Base-by-base conservation (phyloP, 1,140 invertebrate species). In the Pygmarrhopalites habei region DNA sequence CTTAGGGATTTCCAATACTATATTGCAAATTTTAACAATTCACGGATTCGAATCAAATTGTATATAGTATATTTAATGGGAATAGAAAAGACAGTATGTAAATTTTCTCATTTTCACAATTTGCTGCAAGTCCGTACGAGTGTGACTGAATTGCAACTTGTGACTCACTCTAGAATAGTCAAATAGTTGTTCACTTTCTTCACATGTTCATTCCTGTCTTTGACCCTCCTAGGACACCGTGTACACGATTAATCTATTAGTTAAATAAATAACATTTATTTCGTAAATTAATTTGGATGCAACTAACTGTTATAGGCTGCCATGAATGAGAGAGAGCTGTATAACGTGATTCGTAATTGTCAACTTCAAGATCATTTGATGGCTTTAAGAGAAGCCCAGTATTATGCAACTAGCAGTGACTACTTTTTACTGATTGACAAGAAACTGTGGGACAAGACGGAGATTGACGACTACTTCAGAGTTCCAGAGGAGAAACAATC, bases 361-460 rank as follows among this genome's bases (percentile, higher is more conserved):
- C 32, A 58, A n/a, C 49, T 68, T 19, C 64, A 68, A 62, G 64
- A 68, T 41, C 66, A 68, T 55, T 57, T 71, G n/a, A 14, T 44
- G 1, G 61, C 58, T 5, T 23, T 53, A 2, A 59, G 44, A 59
- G 66, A 66, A 49, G 60, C 49, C 2, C 64, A 71, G 12, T 58
- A 51, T 17, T 49, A 64, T 10, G 66, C 59, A 3, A 46, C 53
- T 32, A 65, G 46, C 2, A 56, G 59, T 15, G 63, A 64, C 46
- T 68, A 71, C 49, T 15, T 26, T n/a, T 53, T 61, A 10, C 58
- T 70, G 25, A 58, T 66, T 10, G 65, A 67, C 41, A 70, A 64
- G 21, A 35, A 63, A 2, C 46, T 70, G 4, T 70, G 65, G 69
- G 65, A 70, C 21, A 57, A 64, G 46, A 46, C 47, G 1, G 58